A percentile compares a stretch with the other conserved stretches of the same genome.
Evolutionary conservation across 2,888 invertebrate genomes (phyloP).

Genomic region (Pyralis farinalis): DNA sequence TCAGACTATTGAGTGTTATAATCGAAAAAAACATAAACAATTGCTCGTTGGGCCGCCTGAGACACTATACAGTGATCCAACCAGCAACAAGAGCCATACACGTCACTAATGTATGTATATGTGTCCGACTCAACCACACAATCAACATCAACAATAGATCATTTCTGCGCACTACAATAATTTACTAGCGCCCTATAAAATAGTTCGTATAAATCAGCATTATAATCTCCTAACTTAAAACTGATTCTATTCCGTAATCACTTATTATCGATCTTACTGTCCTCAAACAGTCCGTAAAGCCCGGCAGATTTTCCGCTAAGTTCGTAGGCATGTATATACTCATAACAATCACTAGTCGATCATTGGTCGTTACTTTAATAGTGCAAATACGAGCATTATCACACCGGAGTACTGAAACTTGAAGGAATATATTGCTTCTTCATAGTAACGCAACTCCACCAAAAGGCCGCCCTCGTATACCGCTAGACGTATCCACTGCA

Average conservation of each 20-base stretch:
- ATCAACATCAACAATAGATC: not conserved
- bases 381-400: too few relatives aligned
- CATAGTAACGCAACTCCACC: too few relatives aligned
- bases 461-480: too few relatives aligned
- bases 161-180: not conserved
- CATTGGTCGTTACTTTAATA: too few relatives aligned
- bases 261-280: constrained; percentile 5
- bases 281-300: not conserved
- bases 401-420: too few relatives aligned
- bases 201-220: constrained; percentile 2
- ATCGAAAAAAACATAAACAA: constrained; percentile 6
- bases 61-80: constrained; percentile 13
- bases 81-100: constrained; percentile 7
- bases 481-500: too few relatives aligned
- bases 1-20: constrained; percentile 13
- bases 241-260: constrained; percentile 5
- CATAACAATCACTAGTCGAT: not conserved
- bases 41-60: constrained; percentile 5
- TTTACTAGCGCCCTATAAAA: constrained; percentile 8
- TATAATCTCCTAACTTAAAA: constrained; percentile 6
- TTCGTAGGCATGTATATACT: constrained; percentile 1
- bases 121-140: not conserved
- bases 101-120: too few relatives aligned
- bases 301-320: not conserved
- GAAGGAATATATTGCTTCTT: too few relatives aligned